Base-by-base conservation (phyloP, 2,113 vertebrate genomes). In the Clinocottus analis region DNA sequence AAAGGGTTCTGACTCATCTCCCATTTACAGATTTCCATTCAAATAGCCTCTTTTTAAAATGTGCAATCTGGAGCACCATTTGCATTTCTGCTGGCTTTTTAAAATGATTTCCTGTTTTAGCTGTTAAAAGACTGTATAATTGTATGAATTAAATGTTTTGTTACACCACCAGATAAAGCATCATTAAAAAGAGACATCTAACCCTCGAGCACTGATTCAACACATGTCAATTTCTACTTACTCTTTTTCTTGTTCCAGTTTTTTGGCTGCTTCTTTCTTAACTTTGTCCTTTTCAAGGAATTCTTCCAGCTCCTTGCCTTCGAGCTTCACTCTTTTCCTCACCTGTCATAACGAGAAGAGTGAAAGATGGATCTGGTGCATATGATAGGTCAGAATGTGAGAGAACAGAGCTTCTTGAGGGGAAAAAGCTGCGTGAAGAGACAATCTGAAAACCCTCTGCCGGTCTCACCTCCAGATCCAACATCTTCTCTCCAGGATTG, bases 231-330 rank as follows among this genome's bases (percentile, higher is more conserved):
- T 10, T 56, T 73, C 41, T 31, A 96, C 97, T 95, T 89, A 99
- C 98, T 99, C 98, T 95, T 99, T 99, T n/a, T 95, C 97, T 84
- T 99, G 98, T 89, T 99, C 98, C 16, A 99, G 94, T 84, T 99
- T 99, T 90, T 98, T 99, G 11, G 97, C 97, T 21, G 96, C 97
- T 92, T 99, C 98, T 88, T 99, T 99, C 92, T 99, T 99, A 25
- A 97, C 85, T 81, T 96, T 99, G 58, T 99, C 98, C 82, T 97
- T 99, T 84, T 99, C 98, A 29, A 99, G 69, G 79, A 95, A 99
- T 49, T 99, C 98, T 56, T 99, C 98, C 78, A 99, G 95, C 73
- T 99, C 98, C 78, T 96, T 97, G 80, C 97, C 98, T 95, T 99
- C 98, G 1, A 99, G 95, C 79, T 99, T 98, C 59, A 98, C 97